A percentile compares a stretch with the other conserved stretches of the same genome.
Evolutionary conservation across 2,797 vertebrate species (phyloP).

Genomic region (Margarornis squamiger): DNA sequence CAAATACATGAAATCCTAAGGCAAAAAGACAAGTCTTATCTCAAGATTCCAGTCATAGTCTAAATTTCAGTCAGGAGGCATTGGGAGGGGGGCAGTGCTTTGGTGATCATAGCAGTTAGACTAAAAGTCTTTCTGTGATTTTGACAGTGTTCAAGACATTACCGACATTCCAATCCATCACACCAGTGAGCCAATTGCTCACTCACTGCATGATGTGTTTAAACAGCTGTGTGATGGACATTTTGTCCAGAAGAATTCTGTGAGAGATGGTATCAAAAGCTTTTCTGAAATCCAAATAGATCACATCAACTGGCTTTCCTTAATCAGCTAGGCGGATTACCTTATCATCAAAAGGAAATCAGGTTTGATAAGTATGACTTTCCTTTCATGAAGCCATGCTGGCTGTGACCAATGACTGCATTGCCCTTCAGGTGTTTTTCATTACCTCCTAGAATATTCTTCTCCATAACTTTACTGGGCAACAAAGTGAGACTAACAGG

Average conservation of each 20-base stretch:
- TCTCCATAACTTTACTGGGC: not conserved
- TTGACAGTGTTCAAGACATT: no score
- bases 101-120: no score
- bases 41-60: no score
- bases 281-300: not conserved
- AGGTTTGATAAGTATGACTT: not conserved
- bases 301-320: not conserved
- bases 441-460: not conserved
- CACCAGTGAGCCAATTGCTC: not conserved
- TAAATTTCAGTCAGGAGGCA: no score
- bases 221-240: not conserved
- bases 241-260: not conserved
- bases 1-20: no score
- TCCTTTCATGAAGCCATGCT: fast-evolving
- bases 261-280: not conserved
- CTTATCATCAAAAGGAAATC: not conserved
- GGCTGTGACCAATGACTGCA: not conserved
- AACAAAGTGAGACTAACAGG: not conserved
- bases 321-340: not conserved
- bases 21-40: no score
- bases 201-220: not conserved
- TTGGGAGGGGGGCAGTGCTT: no score
- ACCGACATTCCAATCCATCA: no score
- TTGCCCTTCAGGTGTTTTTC: not conserved
- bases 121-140: no score